Percentiles rank a stretch among this genome's conserved stretches.
These are phyloP conservation scores for Rhodinocichla rosea DNA, from an alignment of 2,113 vertebrate genomes.

Conservation along the genomic window DNA sequence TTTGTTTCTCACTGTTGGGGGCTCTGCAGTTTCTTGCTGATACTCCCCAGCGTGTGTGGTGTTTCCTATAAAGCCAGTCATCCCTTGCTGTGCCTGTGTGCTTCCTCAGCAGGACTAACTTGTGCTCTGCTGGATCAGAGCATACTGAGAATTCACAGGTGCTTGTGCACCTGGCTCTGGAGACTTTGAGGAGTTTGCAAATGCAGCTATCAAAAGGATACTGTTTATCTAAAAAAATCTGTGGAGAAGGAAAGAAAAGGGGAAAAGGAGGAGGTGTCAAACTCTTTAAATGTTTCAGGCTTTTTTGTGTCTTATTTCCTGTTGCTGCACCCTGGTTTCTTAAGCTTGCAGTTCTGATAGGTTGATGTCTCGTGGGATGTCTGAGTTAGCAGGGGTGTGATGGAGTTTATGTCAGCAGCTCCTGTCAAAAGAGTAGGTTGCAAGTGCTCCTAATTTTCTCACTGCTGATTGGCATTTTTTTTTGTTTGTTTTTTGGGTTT, in stretches of 20 bases:
- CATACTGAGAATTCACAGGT: accelerated
- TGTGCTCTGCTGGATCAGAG: neutral
- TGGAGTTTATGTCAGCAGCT: neutral
- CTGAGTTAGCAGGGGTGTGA: neutral
- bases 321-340: neutral
- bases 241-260: neutral
- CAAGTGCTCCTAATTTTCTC: neutral
- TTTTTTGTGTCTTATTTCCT: neutral
- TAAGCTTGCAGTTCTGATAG: neutral
- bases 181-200: neutral
- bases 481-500: neutral
- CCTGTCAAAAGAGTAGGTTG: neutral
- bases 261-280: accelerated
- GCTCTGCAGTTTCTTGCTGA: neutral
- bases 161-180: neutral
- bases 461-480: neutral
- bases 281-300: neutral
- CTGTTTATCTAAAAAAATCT: neutral
- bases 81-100: neutral
- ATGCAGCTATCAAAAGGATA: neutral
- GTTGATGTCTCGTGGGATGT: neutral
- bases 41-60: neutral
- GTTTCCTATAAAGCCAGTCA: neutral
- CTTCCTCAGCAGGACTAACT: neutral
- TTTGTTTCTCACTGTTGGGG: neutral